These are phyloP conservation scores for Drosophila arawakana DNA, from an alignment of 1,140 invertebrate species.

Conservation along the genomic window DNA sequence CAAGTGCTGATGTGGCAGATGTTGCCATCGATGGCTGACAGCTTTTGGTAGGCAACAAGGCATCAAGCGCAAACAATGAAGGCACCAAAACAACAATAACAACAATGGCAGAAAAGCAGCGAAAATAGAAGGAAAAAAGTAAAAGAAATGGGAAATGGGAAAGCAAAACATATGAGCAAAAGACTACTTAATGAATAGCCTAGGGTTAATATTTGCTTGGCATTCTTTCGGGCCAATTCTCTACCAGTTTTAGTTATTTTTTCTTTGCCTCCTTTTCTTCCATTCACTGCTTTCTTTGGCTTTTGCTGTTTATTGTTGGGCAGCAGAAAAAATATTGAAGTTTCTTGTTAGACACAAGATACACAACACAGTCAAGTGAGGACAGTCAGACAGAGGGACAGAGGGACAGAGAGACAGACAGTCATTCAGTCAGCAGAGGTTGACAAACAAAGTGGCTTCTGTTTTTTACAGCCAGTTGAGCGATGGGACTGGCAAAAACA, in stretches of 20 bases:
- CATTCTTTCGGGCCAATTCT: slow-evolving; percentile 59
- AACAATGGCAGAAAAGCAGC: not conserved
- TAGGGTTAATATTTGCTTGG: slow-evolving; percentile 74
- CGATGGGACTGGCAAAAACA: slow-evolving; percentile 27
- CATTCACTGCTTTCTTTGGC: slow-evolving; percentile 17
- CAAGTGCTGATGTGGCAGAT: slow-evolving; percentile 38
- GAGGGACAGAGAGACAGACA: not conserved
- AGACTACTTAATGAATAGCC: slow-evolving; percentile 81
- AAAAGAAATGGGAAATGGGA: slow-evolving; percentile 50
- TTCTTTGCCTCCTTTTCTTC: not conserved
- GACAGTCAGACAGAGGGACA: slow-evolving; percentile 22
- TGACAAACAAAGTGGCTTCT: slow-evolving; percentile 74
- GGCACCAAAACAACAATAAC: slow-evolving; percentile 17
- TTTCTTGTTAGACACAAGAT: slow-evolving; percentile 69
- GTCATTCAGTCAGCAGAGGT: slow-evolving; percentile 42
- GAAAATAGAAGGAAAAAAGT: slow-evolving; percentile 34
- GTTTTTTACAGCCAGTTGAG: slow-evolving; percentile 46
- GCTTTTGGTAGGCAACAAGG: slow-evolving; percentile 40
- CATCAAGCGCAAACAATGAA: slow-evolving; percentile 67
- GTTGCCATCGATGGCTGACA: slow-evolving; percentile 61
- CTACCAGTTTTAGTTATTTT: slow-evolving; percentile 9
- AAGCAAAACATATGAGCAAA: slow-evolving; percentile 80
- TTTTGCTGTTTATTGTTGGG: slow-evolving; percentile 63
- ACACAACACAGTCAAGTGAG: slow-evolving; percentile 30
- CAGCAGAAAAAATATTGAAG: slow-evolving; percentile 76